Conservation (phyloP, 2,888 invertebrate genomes). For the Chironomus tentans region DNA sequence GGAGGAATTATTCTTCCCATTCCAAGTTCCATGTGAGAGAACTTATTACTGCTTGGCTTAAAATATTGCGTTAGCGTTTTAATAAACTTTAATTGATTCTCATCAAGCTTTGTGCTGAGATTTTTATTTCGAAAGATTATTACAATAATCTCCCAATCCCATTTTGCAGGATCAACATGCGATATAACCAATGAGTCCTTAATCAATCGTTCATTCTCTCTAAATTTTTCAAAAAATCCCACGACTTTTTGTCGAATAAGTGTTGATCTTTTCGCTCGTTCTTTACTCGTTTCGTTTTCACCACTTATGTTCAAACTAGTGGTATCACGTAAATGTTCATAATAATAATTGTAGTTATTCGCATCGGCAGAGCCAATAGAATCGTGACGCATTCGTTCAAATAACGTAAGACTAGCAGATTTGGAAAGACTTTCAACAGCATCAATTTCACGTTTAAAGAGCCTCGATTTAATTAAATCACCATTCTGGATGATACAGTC, state of each 20-base stretch:
- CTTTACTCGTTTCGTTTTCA: not conserved
- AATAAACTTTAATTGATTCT: constrained; percentile 58
- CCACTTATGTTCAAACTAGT: not conserved
- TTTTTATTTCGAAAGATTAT: constrained; percentile 55
- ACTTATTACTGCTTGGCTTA: constrained; percentile 78
- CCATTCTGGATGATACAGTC: constrained; percentile 63
- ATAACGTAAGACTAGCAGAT: constrained; percentile 28
- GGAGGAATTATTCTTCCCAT: constrained; percentile 37
- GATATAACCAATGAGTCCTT: constrained; percentile 73
- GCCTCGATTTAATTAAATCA: constrained; percentile 39
- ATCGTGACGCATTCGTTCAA: constrained; percentile 43
- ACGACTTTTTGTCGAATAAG: constrained; percentile 44
- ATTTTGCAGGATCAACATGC: constrained; percentile 68
- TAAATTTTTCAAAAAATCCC: constrained; percentile 47
- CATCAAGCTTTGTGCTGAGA: constrained; percentile 47
- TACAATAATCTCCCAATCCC: constrained; percentile 90
- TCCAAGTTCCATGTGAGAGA: constrained; percentile 72
- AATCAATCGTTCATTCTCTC: constrained; percentile 59
- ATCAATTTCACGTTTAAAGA: constrained; percentile 41
- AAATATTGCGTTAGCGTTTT: constrained; percentile 74
- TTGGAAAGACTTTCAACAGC: constrained; percentile 33
- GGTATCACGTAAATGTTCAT: not conserved
- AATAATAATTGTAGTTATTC: constrained; percentile 25
- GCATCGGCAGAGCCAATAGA: constrained; percentile 40
- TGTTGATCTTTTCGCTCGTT: constrained; percentile 35